These are phyloP conservation scores for Limnephilus marmoratus DNA, from an alignment of 2,888 invertebrate genomes.

Conservation along the genomic window DNA sequence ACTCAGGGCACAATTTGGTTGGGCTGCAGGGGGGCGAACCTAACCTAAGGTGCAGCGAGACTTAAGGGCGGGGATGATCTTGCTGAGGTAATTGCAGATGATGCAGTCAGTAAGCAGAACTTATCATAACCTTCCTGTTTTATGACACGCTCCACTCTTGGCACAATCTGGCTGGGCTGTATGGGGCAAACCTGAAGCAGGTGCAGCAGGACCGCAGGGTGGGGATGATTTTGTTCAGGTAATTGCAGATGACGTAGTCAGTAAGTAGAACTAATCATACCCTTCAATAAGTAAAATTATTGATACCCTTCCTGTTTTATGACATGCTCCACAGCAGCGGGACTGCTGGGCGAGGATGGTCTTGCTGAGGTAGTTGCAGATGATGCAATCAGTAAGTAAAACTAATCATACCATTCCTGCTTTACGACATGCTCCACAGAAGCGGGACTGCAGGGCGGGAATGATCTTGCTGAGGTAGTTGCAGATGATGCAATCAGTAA, in stretches of 20 bases:
- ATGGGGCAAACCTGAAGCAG: slow-evolving; percentile 98
- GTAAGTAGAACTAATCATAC: slow-evolving; percentile 73
- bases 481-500: background rate
- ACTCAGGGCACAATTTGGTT: too few relatives aligned
- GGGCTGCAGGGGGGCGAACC: too few relatives aligned
- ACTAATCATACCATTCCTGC: slow-evolving; percentile 83
- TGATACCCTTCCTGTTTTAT: slow-evolving; percentile 87
- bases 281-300: slow-evolving; percentile 78
- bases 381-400: background rate
- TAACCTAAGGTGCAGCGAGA: too few relatives aligned
- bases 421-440: slow-evolving; percentile 90
- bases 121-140: too few relatives aligned
- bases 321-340: slow-evolving; percentile 88
- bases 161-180: too few relatives aligned
- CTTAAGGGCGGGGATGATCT: too few relatives aligned
- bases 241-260: background rate
- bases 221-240: slow-evolving; percentile 96
- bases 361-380: slow-evolving; percentile 82
- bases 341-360: slow-evolving; percentile 99
- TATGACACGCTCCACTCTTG: too few relatives aligned
- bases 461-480: slow-evolving; percentile 95
- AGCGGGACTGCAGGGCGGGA: slow-evolving; percentile 98
- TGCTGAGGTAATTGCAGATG: too few relatives aligned
- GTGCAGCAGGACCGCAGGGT: slow-evolving; percentile 98
- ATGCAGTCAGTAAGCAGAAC: too few relatives aligned